These are phyloP conservation scores for Motacilla tschutschensis DNA, from an alignment of 2,113 vertebrate species.

Conservation along the genomic window DNA sequence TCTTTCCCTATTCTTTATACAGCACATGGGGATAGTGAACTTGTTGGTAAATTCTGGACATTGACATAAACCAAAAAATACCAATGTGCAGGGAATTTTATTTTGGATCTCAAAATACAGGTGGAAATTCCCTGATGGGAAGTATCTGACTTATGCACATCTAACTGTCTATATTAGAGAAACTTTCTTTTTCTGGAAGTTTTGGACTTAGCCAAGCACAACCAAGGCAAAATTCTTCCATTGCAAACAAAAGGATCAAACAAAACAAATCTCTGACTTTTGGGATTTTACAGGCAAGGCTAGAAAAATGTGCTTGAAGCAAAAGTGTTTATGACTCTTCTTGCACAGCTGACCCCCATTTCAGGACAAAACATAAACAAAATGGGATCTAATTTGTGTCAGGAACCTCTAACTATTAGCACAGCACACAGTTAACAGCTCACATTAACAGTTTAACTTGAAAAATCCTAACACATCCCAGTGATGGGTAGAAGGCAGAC, in stretches of 20 bases:
- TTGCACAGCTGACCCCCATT: not conserved
- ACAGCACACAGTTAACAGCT: not conserved
- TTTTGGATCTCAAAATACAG: not conserved
- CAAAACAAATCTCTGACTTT: not conserved
- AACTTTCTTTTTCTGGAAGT: not conserved
- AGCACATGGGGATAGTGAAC: not conserved
- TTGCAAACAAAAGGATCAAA: not conserved
- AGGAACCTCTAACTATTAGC: not conserved
- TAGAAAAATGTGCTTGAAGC: not conserved
- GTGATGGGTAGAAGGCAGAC: not conserved
- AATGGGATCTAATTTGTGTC: not conserved
- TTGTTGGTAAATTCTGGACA: not conserved
- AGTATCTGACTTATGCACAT: not conserved
- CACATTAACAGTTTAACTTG: not conserved
- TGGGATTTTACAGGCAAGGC: not conserved
- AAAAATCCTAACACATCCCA: not conserved
- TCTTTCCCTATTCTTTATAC: not conserved
- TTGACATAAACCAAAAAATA: not conserved
- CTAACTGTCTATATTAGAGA: not conserved
- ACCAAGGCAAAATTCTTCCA: not conserved
- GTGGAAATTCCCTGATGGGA: not conserved
- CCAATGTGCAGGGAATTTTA: not conserved
- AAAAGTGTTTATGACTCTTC: not conserved
- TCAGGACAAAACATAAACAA: not conserved
- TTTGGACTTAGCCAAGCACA: not conserved